Evolutionary conservation across 2,113 vertebrate species (phyloP).

Genomic region (Toxotes jaculatrix): DNA sequence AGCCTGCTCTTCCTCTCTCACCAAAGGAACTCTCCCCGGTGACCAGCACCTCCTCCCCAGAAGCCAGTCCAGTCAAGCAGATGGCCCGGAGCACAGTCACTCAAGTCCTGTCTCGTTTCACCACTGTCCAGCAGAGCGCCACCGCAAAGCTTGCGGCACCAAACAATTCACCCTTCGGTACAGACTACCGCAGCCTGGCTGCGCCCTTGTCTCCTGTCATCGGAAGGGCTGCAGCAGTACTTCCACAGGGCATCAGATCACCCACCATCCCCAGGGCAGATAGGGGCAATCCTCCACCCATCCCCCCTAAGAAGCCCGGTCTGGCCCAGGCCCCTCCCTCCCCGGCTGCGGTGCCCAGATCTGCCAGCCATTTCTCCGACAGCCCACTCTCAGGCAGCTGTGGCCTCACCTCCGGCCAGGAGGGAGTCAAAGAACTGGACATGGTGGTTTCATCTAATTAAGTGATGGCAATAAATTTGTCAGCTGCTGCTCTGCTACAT

Average conservation of each 20-base stretch:
- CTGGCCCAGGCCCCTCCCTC: slow-evolving; percentile 90
- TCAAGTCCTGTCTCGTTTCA: slow-evolving; percentile 94
- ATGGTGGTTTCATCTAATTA: slow-evolving; percentile 91
- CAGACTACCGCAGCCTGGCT: slow-evolving; percentile 92
- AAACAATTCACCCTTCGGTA: slow-evolving; percentile 95
- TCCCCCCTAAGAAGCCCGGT: slow-evolving; percentile 96
- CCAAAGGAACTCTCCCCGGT: slow-evolving; percentile 84
- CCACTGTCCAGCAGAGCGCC: slow-evolving; percentile 86
- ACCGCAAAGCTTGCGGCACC: slow-evolving; percentile 80
- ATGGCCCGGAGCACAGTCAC: slow-evolving; percentile 94
- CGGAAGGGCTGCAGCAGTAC: slow-evolving; percentile 84
- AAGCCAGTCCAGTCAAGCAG: slow-evolving; percentile 90
- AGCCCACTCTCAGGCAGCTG: slow-evolving; percentile 80
- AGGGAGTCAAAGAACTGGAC: slow-evolving; percentile 92
- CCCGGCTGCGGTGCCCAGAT: slow-evolving; percentile 79
- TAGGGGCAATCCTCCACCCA: slow-evolving; percentile 94
- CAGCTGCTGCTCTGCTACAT: slow-evolving; percentile 45
- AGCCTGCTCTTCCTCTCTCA: slow-evolving; percentile 75
- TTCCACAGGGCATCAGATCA: slow-evolving; percentile 90
- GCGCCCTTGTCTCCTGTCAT: slow-evolving; percentile 74
- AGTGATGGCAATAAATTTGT: slow-evolving; percentile 43
- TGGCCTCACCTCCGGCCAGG: slow-evolving; percentile 85
- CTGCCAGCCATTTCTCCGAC: slow-evolving; percentile 84
- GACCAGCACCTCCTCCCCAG: slow-evolving; percentile 77
- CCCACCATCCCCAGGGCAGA: slow-evolving; percentile 92